These are phyloP conservation scores for Nemopilema nomurai DNA, from an alignment of 30 jellyfish, hydroid and myxozoan species.

Conservation along the genomic window DNA sequence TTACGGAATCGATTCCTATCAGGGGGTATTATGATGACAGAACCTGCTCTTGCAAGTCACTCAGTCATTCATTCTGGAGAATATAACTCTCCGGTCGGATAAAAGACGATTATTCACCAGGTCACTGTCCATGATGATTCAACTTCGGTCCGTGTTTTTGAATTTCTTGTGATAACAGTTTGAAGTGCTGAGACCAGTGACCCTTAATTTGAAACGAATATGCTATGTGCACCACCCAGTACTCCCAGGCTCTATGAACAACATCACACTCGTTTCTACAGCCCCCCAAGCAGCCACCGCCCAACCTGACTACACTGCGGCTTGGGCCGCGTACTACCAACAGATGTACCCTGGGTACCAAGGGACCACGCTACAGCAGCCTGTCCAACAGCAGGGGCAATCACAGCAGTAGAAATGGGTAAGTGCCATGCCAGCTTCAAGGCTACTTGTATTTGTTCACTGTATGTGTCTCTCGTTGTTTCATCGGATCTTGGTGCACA, in stretches of 20 bases:
- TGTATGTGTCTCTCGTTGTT: neutral
- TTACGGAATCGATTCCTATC: neutral
- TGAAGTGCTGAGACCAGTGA: conserved; percentile 44
- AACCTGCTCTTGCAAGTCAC: no score
- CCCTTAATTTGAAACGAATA: neutral
- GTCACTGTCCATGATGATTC: conserved; percentile 44
- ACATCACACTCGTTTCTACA: conserved; percentile 10
- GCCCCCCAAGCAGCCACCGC: conserved; percentile 64
- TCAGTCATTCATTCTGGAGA: neutral
- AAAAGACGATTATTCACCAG: no score
- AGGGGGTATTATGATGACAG: neutral
- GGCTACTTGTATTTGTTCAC: neutral
- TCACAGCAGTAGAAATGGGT: conserved; percentile 1
- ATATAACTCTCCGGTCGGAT: neutral
- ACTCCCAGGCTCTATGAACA: neutral
- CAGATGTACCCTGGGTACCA: conserved; percentile 80
- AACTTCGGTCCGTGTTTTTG: conserved; percentile 61
- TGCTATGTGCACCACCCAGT: neutral
- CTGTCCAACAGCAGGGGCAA: conserved; percentile 56
- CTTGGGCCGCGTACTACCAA: conserved; percentile 91
- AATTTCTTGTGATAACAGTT: conserved; percentile 10
- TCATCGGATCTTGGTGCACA: no score
- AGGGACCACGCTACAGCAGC: conserved; percentile 65
- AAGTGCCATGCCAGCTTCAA: neutral
- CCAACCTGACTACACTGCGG: conserved; percentile 96